Percentiles rank a stretch among this genome's conserved stretches.
Evolutionary conservation across 1,140 invertebrate species (phyloP).

Genomic region (Drosophila ercepeae): DNA sequence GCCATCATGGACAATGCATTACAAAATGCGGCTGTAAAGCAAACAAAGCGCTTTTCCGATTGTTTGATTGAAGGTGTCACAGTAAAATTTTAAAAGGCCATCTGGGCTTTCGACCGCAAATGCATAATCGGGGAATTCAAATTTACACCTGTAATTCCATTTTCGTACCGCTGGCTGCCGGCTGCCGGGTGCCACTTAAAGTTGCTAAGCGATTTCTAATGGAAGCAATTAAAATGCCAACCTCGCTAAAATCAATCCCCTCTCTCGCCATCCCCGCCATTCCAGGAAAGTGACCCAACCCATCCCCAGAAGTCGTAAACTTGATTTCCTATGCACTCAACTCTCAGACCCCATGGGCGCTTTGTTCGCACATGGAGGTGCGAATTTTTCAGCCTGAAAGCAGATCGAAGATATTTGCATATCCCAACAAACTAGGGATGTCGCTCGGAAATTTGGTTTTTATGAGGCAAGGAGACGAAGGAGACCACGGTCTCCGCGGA

Average conservation of each 20-base stretch:
- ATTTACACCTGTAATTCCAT: slow-evolving; percentile 49
- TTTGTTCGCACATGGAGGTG: slow-evolving; percentile 65
- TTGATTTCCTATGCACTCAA: slow-evolving; percentile 48
- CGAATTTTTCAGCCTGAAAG: slow-evolving; percentile 67
- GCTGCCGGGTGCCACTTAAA: slow-evolving; percentile 27
- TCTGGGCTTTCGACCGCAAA: slow-evolving; percentile 1
- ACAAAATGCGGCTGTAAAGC: slow-evolving; percentile 15
- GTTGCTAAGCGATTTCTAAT: slow-evolving; percentile 73
- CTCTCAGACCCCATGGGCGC: slow-evolving; percentile 25
- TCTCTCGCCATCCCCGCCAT: background rate
- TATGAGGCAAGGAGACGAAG: background rate
- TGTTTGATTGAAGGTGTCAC: slow-evolving; percentile 38
- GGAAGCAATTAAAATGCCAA: slow-evolving; percentile 61
- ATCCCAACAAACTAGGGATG: slow-evolving; percentile 18
- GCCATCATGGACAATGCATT: slow-evolving; percentile 4
- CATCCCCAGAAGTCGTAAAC: slow-evolving; percentile 47
- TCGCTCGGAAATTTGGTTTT: background rate
- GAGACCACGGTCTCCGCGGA: slow-evolving; percentile 7
- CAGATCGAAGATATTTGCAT: slow-evolving; percentile 79
- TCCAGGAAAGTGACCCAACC: background rate
- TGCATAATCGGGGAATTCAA: slow-evolving; percentile 30
- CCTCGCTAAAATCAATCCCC: slow-evolving; percentile 11
- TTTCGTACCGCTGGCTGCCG: slow-evolving; percentile 12
- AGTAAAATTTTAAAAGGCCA: slow-evolving; percentile 12
- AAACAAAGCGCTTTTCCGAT: slow-evolving; percentile 38